Conservation (phyloP, 2,888 invertebrate genomes). For the Charanyca ferruginea region DNA sequence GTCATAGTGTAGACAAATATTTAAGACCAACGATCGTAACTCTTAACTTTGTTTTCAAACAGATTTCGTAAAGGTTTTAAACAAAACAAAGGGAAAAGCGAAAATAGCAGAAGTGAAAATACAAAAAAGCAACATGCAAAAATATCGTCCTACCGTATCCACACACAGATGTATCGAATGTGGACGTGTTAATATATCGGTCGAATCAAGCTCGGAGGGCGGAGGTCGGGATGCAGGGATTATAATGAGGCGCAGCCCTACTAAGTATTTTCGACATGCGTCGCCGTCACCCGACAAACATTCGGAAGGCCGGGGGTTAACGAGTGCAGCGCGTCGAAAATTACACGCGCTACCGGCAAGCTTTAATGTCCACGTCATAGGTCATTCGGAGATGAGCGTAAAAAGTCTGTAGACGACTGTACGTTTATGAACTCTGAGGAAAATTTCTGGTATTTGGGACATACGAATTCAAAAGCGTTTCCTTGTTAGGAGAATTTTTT, state of each 20-base stretch:
- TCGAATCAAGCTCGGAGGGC: slow-evolving; percentile 80
- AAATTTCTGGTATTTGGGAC: slow-evolving; percentile 10
- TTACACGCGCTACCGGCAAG: slow-evolving; percentile 77
- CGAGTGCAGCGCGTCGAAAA: slow-evolving; percentile 81
- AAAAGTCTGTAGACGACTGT: slow-evolving; percentile 44
- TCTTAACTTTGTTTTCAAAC: not conserved
- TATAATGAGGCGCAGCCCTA: slow-evolving; percentile 90
- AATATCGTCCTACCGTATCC: slow-evolving; percentile 68
- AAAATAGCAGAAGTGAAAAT: not conserved
- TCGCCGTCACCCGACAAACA: slow-evolving; percentile 90
- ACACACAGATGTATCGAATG: slow-evolving; percentile 69
- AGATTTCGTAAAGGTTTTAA: not conserved
- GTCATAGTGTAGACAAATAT: not conserved
- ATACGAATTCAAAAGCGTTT: slow-evolving; percentile 11
- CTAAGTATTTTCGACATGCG: slow-evolving; percentile 91
- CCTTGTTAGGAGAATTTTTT: not conserved
- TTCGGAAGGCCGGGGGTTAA: slow-evolving; percentile 81
- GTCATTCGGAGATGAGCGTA: slow-evolving; percentile 59
- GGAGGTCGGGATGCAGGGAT: slow-evolving; percentile 82
- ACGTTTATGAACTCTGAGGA: not conserved
- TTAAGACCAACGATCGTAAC: not conserved
- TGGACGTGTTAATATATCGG: slow-evolving; percentile 89
- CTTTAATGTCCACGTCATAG: slow-evolving; percentile 74
- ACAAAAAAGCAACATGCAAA: slow-evolving; percentile 20
- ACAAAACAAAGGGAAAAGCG: slow-evolving; percentile 7